Evolutionary conservation across 2,113 vertebrate genomes (phyloP).

Genomic region (Leuciscus idus): DNA sequence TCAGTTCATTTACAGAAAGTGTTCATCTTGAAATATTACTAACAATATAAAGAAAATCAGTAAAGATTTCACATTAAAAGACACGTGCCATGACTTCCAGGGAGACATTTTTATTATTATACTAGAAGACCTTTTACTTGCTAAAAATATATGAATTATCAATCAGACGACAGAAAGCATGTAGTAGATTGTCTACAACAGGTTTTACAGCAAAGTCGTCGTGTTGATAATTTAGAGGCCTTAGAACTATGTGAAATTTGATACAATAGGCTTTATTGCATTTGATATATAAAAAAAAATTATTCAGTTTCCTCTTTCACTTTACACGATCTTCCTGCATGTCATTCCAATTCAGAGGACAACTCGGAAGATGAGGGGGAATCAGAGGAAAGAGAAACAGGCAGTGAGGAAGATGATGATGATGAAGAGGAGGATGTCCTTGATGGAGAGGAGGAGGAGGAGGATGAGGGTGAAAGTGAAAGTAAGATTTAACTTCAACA

Average conservation of each 20-base stretch:
- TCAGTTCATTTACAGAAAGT: too few species aligned
- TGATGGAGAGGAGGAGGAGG: slow-evolving; percentile 69
- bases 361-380: slow-evolving; percentile 76
- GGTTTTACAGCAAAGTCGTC: not conserved
- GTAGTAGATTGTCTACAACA: too few species aligned
- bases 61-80: not conserved
- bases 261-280: not conserved
- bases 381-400: slow-evolving; percentile 73
- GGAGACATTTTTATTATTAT: too few species aligned
- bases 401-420: slow-evolving; percentile 71
- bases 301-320: not conserved
- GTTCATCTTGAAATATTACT: not conserved
- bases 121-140: too few species aligned
- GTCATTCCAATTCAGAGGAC: slow-evolving; percentile 69
- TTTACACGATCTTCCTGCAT: not conserved
- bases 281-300: not conserved
- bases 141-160: too few species aligned
- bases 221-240: not conserved
- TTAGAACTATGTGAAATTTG: not conserved
- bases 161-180: too few species aligned
- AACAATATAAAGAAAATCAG: not conserved
- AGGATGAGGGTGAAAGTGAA: slow-evolving; percentile 75
- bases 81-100: too few species aligned
- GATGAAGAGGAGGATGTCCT: slow-evolving; percentile 61
- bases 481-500: slow-evolving; percentile 66